Conservation (phyloP, 2,888 invertebrate genomes). For the Yponomeuta cagnagella region DNA sequence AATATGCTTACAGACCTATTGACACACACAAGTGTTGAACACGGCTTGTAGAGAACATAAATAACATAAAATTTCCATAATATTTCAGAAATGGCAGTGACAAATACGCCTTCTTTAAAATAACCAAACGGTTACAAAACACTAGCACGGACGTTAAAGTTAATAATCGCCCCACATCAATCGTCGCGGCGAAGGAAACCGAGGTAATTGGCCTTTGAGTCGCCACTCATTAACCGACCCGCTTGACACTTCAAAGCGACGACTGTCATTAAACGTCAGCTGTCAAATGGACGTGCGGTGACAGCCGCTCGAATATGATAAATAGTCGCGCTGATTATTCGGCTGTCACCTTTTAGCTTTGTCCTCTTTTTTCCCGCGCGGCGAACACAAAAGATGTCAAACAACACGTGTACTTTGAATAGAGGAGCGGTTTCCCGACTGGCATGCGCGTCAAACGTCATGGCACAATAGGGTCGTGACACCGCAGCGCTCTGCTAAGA, state of each 20-base stretch:
- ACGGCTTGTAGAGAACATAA: background rate
- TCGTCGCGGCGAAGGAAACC: slow-evolving; percentile 15
- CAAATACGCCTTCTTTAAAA: slow-evolving; percentile 1
- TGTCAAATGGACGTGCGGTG: slow-evolving; percentile 33
- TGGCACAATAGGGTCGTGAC: slow-evolving; percentile 10
- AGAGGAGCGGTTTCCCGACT: slow-evolving; percentile 17
- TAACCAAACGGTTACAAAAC: slow-evolving; percentile 6
- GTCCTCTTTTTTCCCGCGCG: slow-evolving; percentile 29
- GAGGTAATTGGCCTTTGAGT: slow-evolving; percentile 23
- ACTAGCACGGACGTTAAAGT: slow-evolving; percentile 12
- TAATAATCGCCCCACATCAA: slow-evolving; percentile 20
- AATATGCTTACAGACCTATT: background rate
- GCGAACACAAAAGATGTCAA: slow-evolving; percentile 46
- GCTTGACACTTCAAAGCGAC: slow-evolving; percentile 56
- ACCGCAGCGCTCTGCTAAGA: background rate
- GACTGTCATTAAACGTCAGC: slow-evolving; percentile 43
- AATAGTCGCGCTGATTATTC: slow-evolving; percentile 56
- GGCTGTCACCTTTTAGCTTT: slow-evolving; percentile 28
- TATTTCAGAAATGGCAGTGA: slow-evolving; percentile 3
- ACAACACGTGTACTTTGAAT: slow-evolving; percentile 29
- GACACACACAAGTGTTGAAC: background rate
- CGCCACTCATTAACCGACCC: slow-evolving; percentile 49
- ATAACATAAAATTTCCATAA: background rate
- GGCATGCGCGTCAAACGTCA: slow-evolving; percentile 18
- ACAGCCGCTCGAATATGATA: slow-evolving; percentile 47